Base-by-base conservation (phyloP, 2,888 invertebrate genomes). In the Meiosimyza decipiens region DNA sequence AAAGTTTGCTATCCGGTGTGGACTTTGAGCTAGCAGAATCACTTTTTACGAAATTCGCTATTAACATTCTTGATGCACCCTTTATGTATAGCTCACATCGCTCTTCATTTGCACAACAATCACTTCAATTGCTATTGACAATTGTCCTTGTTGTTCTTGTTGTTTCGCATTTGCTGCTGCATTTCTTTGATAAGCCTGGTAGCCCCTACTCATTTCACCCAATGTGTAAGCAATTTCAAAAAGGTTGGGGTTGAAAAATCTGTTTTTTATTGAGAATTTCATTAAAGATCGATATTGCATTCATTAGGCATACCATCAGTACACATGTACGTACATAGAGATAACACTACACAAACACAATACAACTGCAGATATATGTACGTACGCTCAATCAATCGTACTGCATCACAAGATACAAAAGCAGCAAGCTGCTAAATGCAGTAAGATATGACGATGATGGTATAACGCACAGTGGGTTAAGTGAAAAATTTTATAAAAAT, bases 201-300 rank as follows among this genome's bases (percentile, higher is more conserved):
- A 9, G 28, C 40, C 33, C 55, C 18, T 7, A 49, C 18, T 12
- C 47, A 6, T 49, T 33, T 55, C 18, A 16, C 18, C 64, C 50
- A 6, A 22, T 57, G 28, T 28, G 28, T 6, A 28, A 57, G 28
- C 28, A 57, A 5, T 28, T 52, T 16, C 65, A 67, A 57, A 40
- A 40, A 40, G 12, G 16, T 18, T 55, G 33, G n/a, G n/a, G 40
- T 16, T 18, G 50, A 15, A 9, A 40, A 40, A 6, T 9, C 40
- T 9, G 22, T 59, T 49, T 54, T 55, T 63, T 16, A 64, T 22
- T 16, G 71, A 50, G 57, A 63, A 57, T 71, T 71, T 64, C 71
- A 64, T 71, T 71, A 71, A 40, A 71, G 55, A 71, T 64, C 65
- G 71, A 65, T 71, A 49, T 55, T 51, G 57, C 71, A 59, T 71